Evolutionary conservation across 2,797 vertebrate genomes (phyloP), one percentile per base, ranked within the genome.

Genomic region (Pelochelys cantorii): DNA sequence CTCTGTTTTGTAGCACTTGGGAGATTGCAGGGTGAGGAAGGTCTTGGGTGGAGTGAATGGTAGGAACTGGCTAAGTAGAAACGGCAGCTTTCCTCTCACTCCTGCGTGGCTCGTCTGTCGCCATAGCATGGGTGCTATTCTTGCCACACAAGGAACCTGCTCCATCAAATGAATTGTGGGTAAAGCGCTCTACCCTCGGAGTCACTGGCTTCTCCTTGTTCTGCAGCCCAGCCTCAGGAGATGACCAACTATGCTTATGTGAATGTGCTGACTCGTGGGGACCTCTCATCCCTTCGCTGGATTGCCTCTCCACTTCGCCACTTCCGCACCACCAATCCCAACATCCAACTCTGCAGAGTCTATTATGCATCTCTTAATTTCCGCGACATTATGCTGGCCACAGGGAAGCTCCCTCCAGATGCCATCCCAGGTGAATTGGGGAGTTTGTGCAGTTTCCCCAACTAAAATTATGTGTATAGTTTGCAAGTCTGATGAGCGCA

Each of bases 351-450:
- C 91, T 99, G 99, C 91, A 97, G 95, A 0, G 98, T 99, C 92
- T 98, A 99, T 97, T 99, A 99, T 0, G 98, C 99, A 55, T 99
- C 99, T 0, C 99, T 99, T 71, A 99, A 99, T 97, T 99, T 99
- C 97, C 97, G 99, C 15, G 99, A 99, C 89, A 98, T 99, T 85
- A 99, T 99, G 99, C 97, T 99, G 94, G 99, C 99, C 88, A 99
- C 99, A 0, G 99, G 99, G 90, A 99, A 99, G 95, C 98, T 99
- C 74, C 98, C 99, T 7, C 98, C 99, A 0, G 99, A 99, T 2
- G 98, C 99, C 85, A 99, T 99, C 87, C 99, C 99, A 98, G 99
- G 99, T 99, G 96, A 84, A 96, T 92, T 93, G 37, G 48, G 27
- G n/a, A 77, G 27, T 13, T 77, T 83, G 48, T 7, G 62, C 31